Evolutionary conservation across 2,797 vertebrate genomes (phyloP), one percentile per base, ranked within the genome.

Genomic region (Channa striata): DNA sequence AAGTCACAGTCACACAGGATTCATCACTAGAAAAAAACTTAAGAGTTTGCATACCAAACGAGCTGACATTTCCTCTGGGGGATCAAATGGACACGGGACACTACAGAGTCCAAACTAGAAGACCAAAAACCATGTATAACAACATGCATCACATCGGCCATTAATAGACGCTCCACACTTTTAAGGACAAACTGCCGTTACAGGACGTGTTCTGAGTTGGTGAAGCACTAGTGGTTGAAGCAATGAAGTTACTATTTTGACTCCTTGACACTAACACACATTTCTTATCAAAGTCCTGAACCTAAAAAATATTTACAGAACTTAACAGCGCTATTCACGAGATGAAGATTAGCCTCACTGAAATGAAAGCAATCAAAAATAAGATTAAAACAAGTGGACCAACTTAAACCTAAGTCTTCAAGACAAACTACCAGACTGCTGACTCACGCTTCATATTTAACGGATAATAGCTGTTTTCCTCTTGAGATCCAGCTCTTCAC

Each of bases 111-210:
- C 44, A 21, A 50, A 54, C 49, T 2, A 59, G 36, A 48, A 50
- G 9, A 43, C 20, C 2, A 9, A 5, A 54, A 49, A 49, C 47
- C 44, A 37, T 1, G 16, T 8, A 8, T 2, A 48, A 71, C 51
- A 50, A 43, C 10, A 74, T 78, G 47, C 60, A 68, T 68, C 71
- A 68, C 66, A 59, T 56, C 48, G 58, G 63, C 63, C 90, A 90
- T 90, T 78, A 74, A 90, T 64, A 85, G 91, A 86, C 64, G 79
- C 48, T 47, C 52, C 1, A 14, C 39, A 0, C 70, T 75, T 65
- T 50, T 37, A 56, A 65, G 62, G 68, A 48, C 58, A 72, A 50
- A 62, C 37, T 19, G 63, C 65, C 69, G 63, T 53, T 19, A 30
- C 21, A 3, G n/a, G 4, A 0, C 30, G 34, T 2, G 40, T 42